Percentiles rank a stretch among this genome's conserved stretches.
These are phyloP conservation scores for Sebastes taczanowskii DNA, from an alignment of 2,797 vertebrate species.

Conservation along the genomic window DNA sequence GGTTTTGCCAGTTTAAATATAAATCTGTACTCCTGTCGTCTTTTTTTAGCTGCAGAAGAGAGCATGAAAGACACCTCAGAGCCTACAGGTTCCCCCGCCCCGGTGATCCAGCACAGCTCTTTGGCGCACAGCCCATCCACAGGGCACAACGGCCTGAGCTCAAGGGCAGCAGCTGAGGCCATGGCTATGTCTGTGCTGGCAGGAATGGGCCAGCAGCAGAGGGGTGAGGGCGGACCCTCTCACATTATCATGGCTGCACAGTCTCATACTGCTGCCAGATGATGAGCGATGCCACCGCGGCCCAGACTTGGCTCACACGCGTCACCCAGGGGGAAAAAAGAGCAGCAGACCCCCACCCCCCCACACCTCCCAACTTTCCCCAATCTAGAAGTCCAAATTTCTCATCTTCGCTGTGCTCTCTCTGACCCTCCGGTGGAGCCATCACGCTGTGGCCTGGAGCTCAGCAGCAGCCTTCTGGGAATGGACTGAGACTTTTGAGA, in stretches of 20 bases:
- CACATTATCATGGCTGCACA: constrained; percentile 98
- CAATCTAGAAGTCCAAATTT: constrained; percentile 41
- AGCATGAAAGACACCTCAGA: constrained; percentile 92
- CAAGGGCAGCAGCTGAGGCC: constrained; percentile 93
- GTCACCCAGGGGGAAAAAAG: constrained; percentile 50
- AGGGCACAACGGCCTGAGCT: constrained; percentile 89
- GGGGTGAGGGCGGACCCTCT: constrained; percentile 79
- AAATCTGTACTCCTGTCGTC: background rate
- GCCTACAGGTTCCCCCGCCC: constrained; percentile 90
- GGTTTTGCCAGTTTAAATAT: background rate
- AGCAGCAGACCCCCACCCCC: constrained; percentile 33
- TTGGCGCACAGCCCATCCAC: constrained; percentile 79
- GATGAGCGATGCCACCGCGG: constrained; percentile 83
- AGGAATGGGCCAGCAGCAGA: constrained; percentile 91
- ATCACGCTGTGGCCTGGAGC: constrained; percentile 76
- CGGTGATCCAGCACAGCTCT: constrained; percentile 96
- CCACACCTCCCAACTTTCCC: background rate
- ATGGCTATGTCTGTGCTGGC: constrained; percentile 96
- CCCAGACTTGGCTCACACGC: constrained; percentile 61
- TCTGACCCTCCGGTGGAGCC: constrained; percentile 61
- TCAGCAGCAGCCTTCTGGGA: constrained; percentile 82
- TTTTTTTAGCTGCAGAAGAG: constrained; percentile 77
- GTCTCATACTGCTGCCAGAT: constrained; percentile 95
- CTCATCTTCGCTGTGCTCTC: constrained; percentile 43
- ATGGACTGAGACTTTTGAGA: constrained; percentile 80